Evolutionary conservation across 2,113 vertebrate genomes (phyloP).

Genomic region (Myrmecobius fasciatus): DNA sequence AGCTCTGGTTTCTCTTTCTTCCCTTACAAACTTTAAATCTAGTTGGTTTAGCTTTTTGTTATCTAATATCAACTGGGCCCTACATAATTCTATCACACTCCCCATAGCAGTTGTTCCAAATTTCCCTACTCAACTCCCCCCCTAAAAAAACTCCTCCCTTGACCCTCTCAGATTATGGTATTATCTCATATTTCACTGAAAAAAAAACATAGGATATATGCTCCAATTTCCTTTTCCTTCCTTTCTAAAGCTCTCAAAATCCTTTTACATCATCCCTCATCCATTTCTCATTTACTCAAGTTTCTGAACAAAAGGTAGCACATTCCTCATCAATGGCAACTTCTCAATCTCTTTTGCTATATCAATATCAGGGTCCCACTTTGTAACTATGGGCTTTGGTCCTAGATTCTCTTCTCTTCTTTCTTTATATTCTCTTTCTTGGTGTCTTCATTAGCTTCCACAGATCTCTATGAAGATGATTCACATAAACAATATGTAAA

Average conservation of each 20-base stretch:
- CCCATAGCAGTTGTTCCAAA: neutral
- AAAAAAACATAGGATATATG: neutral
- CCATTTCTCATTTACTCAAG: neutral
- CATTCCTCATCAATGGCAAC: neutral
- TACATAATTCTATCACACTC: neutral
- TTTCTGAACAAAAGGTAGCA: neutral
- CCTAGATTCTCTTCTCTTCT: too few relatives aligned
- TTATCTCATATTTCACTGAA: neutral
- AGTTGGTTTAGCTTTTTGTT: neutral
- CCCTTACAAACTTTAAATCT: neutral
- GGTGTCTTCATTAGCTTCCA: too few relatives aligned
- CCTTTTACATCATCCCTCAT: neutral
- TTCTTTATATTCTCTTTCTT: too few relatives aligned
- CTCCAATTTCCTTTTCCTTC: neutral
- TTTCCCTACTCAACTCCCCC: neutral
- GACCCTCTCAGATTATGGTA: neutral
- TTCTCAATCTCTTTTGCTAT: neutral
- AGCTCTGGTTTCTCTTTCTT: neutral
- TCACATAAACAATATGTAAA: too few relatives aligned
- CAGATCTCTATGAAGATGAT: too few relatives aligned
- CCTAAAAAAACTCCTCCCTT: neutral
- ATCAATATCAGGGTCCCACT: neutral
- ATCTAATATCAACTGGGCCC: neutral
- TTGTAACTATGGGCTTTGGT: too few relatives aligned
- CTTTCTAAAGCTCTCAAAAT: neutral